A percentile compares a stretch with the other conserved stretches of the same genome.
Conservation (phyloP, 2,797 vertebrate species). For the Lycodopsis pacificus region DNA sequence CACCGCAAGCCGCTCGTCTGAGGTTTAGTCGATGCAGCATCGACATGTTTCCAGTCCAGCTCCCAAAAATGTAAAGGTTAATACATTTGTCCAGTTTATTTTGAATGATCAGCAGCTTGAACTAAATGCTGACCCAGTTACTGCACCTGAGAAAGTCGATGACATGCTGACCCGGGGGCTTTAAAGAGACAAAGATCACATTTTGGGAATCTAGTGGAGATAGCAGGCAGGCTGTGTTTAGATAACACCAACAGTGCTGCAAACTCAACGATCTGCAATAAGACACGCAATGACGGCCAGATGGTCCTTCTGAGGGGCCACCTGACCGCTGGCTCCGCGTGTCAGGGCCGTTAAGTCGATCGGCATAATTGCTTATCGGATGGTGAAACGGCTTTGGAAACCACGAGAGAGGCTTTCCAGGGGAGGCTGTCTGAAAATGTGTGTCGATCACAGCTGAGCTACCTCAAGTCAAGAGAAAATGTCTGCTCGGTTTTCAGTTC, state of each 20-base stretch:
- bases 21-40: slow-evolving; percentile 48
- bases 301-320: neutral
- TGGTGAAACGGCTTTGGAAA: neutral
- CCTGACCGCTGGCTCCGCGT: slow-evolving; percentile 1
- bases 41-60: slow-evolving; percentile 42
- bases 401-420: neutral
- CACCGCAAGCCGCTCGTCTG: slow-evolving; percentile 28
- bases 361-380: no score
- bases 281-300: neutral
- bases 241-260: neutral
- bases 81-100: slow-evolving; percentile 35
- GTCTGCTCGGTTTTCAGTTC: slow-evolving; percentile 30
- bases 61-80: slow-evolving; percentile 49
- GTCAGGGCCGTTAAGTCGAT: neutral
- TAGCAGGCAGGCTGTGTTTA: neutral
- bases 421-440: no score
- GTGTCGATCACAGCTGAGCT: neutral
- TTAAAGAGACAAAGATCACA: slow-evolving; percentile 17
- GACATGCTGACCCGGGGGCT: slow-evolving; percentile 20
- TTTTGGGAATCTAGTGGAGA: neutral
- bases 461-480: slow-evolving; percentile 23
- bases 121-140: slow-evolving; percentile 26
- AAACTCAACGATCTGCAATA: neutral
- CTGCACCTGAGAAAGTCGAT: slow-evolving; percentile 9
- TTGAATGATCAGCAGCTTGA: slow-evolving; percentile 43